Evolutionary conservation across 2,113 vertebrate genomes (phyloP), one percentile per base, ranked within the genome.

Genomic region (Mungos mungo): DNA sequence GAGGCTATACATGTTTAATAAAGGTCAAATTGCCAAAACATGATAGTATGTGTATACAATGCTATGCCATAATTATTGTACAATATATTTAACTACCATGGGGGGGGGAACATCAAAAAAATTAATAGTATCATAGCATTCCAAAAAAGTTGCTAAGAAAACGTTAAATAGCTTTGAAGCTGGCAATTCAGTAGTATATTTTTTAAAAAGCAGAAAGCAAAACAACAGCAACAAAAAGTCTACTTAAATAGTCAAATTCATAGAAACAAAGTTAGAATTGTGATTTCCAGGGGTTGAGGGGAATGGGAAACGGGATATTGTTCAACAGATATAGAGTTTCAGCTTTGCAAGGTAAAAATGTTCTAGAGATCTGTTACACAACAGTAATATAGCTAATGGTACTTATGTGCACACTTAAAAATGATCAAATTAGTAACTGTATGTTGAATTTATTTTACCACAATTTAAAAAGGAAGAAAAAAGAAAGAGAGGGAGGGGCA

Each of bases 31-130:
- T 98, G 97, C 66, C 45, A 81, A 82, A 96, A 95, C 72, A 91
- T 92, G 54, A 93, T 96, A 90, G 88, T 79, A 95, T 95, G 87
- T 96, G 80, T 76, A 90, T 65, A 77, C 11, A 84, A 57, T 79
- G 76, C 76, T 97, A 93, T 97, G 85, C 81, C 57, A 97, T 98
- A 96, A 98, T 98, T 97, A 98, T 13, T 97, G 87, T 54, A 95
- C 88, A 92, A 84, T 95, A 35, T n/a, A 79, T 45, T 65, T 79
- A 90, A 89, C 60, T 95, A 96, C 47, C 88, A 95, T 66, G 92
- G 63, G 69, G 1, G 1, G 87, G 97, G 95, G 96, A 98, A 60
- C 65, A 96, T 83, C 90, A 66, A 57, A 96, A 97, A 97, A 98
- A 47, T 92, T 97, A 94, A 95, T 50, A 98, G 9, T 86, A 71